These are phyloP conservation scores for Drosophila yooni DNA, from an alignment of 2,888 invertebrate genomes.

Conservation along the genomic window DNA sequence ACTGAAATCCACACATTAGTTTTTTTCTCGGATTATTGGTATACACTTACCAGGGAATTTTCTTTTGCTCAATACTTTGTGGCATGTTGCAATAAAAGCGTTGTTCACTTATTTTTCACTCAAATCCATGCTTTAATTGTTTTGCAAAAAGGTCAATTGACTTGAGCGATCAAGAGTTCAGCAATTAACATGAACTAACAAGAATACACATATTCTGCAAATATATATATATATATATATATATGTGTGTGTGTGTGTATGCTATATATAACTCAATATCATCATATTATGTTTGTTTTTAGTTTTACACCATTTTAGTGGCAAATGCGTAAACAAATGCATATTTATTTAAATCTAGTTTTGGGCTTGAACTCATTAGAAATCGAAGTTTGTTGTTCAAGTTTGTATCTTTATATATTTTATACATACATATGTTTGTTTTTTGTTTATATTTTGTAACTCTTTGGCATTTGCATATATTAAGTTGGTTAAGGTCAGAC, in stretches of 20 bases:
- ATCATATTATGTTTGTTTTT: neutral
- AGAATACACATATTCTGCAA: neutral
- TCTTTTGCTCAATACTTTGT: neutral
- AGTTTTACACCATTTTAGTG: neutral
- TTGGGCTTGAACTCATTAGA: constrained; percentile 5
- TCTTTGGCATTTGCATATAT: constrained; percentile 15
- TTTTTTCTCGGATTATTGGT: neutral
- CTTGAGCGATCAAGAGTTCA: neutral
- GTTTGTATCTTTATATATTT: neutral
- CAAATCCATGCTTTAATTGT: no score
- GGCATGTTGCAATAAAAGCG: neutral
- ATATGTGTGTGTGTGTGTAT: neutral
- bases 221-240: neutral
- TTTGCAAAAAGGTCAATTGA: neutral
- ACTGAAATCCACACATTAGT: constrained; percentile 2
- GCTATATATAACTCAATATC: neutral
- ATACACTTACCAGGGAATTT: neutral
- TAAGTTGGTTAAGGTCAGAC: constrained; percentile 12
- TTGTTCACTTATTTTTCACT: neutral
- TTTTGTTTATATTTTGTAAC: neutral
- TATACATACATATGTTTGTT: neutral
- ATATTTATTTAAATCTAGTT: constrained; percentile 2
- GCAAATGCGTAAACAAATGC: neutral
- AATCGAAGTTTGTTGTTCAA: constrained; percentile 3
- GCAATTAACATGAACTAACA: neutral